Conservation (phyloP, 2,888 invertebrate species). For the Marasmarcha lunaedactyla region DNA sequence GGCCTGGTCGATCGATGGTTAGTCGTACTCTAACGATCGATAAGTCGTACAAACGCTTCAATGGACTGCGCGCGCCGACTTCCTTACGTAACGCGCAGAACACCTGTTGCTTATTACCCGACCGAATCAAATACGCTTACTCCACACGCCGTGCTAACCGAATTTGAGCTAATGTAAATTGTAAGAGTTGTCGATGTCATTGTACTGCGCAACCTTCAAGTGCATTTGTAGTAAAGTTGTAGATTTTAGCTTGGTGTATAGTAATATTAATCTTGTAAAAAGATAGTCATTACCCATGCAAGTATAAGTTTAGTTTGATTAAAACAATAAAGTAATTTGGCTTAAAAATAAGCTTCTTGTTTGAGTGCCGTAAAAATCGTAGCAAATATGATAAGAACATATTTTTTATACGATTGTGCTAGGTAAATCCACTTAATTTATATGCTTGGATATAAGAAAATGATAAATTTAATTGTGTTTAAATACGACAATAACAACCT, state of each 20-base stretch:
- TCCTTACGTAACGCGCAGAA: constrained; percentile 59
- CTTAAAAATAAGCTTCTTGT: too few species aligned
- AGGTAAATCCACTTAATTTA: too few species aligned
- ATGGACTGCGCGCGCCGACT: constrained; percentile 59
- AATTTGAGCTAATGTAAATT: constrained; percentile 22
- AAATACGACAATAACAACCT: too few species aligned
- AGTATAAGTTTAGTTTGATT: too few species aligned
- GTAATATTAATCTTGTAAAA: too few species aligned
- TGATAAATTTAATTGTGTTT: too few species aligned
- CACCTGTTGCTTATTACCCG: constrained; percentile 62
- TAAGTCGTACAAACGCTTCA: constrained; percentile 55
- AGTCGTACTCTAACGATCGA: constrained; percentile 46
- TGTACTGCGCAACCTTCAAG: constrained; percentile 67
- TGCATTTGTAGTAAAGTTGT: constrained; percentile 56
- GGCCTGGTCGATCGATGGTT: constrained; percentile 43
- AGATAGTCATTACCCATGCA: too few species aligned
- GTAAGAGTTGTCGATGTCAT: constrained; percentile 48
- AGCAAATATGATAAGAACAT: too few species aligned
- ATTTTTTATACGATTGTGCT: too few species aligned
- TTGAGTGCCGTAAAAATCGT: too few species aligned
- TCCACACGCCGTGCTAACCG: constrained; percentile 18
- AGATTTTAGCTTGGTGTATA: constrained; percentile 60
- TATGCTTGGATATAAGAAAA: too few species aligned
- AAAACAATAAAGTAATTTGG: too few species aligned
- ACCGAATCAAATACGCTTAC: constrained; percentile 26